Conservation (phyloP, 2,888 invertebrate species). For the Clusia tigrina region DNA sequence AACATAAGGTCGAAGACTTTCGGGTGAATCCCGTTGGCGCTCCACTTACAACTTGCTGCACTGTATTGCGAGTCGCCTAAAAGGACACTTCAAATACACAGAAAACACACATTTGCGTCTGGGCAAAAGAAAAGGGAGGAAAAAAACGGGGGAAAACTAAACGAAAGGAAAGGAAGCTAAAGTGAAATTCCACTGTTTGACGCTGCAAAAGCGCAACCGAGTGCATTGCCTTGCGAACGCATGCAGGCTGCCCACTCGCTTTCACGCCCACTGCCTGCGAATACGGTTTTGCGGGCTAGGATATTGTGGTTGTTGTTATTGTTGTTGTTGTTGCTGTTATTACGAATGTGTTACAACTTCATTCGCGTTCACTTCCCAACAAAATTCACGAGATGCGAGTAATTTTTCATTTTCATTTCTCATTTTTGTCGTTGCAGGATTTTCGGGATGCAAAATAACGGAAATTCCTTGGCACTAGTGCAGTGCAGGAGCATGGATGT, state of each 20-base stretch:
- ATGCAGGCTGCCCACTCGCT: neutral
- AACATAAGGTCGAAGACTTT: constrained; percentile 30
- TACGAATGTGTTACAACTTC: neutral
- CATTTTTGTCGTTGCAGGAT: no score
- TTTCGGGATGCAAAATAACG: no score
- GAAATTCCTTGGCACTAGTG: no score
- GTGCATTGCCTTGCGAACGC: neutral
- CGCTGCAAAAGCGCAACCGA: neutral
- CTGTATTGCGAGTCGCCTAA: neutral
- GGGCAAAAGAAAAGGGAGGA: neutral
- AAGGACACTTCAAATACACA: neutral
- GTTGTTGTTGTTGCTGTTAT: no score
- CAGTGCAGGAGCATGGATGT: no score
- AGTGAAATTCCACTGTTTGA: neutral
- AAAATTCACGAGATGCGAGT: no score
- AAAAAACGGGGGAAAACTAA: neutral
- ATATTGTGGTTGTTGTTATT: no score
- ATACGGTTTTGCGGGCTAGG: no score
- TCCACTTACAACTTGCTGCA: constrained; percentile 21
- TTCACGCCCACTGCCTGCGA: neutral
- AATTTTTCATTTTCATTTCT: no score
- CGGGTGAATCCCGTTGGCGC: constrained; percentile 16
- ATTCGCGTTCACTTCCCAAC: constrained; percentile 25
- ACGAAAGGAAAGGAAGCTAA: neutral
- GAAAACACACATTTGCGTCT: neutral